These are phyloP conservation scores for Calephelis perditalis DNA, from an alignment of 2,888 invertebrate species.

Conservation along the genomic window DNA sequence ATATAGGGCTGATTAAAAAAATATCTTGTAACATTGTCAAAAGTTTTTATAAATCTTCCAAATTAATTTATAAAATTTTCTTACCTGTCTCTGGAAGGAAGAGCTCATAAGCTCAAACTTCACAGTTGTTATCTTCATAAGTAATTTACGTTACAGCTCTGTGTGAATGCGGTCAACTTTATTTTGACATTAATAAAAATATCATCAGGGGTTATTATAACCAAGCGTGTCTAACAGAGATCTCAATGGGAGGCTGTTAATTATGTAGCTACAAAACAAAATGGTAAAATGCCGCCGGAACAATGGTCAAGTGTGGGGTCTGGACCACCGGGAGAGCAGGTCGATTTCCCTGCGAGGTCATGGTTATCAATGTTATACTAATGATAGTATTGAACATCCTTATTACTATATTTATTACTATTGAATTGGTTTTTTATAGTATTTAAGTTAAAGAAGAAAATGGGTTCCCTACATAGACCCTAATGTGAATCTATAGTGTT, in stretches of 20 bases:
- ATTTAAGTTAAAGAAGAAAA: too few species aligned
- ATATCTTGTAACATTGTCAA: too few species aligned
- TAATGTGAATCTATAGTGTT: too few species aligned
- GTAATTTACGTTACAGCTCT: constrained; percentile 35
- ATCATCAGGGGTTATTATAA: constrained; percentile 74
- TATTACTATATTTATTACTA: constrained; percentile 3
- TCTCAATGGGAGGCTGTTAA: constrained; percentile 75
- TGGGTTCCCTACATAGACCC: too few species aligned
- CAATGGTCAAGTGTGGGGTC: constrained; percentile 69
- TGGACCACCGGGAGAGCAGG: constrained; percentile 57
- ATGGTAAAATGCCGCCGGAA: constrained; percentile 56
- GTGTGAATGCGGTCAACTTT: constrained; percentile 56
- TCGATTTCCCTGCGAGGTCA: constrained; percentile 20
- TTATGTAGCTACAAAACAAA: constrained; percentile 73
- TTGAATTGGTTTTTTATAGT: too few species aligned
- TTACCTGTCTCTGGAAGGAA: constrained; percentile 13
- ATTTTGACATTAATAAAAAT: constrained; percentile 78
- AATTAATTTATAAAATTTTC: too few species aligned
- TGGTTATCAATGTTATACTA: constrained; percentile 11
- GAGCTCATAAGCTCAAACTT: not conserved
- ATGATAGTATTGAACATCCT: constrained; percentile 14
- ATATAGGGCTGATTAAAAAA: too few species aligned
- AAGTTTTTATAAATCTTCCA: too few species aligned
- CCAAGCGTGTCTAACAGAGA: constrained; percentile 74
- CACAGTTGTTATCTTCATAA: not conserved